Percentiles rank a stretch among this genome's conserved stretches.
phyloP scores from a whole-genome alignment of 2,888 invertebrate genomes.

The Lathronympha strigana region DNA sequence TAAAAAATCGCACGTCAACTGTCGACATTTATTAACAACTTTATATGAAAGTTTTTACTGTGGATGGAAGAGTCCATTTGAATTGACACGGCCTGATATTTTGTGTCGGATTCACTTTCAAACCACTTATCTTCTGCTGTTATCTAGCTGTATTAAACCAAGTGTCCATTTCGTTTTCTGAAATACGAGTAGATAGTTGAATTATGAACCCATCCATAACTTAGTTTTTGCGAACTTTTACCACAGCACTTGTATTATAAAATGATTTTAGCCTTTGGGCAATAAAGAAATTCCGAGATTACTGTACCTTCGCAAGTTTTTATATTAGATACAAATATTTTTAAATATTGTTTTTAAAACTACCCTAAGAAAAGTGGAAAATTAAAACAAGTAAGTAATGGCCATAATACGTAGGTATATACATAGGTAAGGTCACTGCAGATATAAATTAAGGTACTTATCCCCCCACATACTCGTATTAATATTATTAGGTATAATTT shows the following conservation, averaged over 20 bases:
- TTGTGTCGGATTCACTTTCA: conserved; percentile 34
- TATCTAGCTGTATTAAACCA: conserved; percentile 12
- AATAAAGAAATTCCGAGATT: too few species aligned
- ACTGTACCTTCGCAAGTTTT: too few species aligned
- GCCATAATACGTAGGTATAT: too few species aligned
- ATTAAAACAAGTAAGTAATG: too few species aligned
- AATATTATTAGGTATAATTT: too few species aligned
- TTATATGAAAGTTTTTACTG: conserved; percentile 12
- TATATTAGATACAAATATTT: too few species aligned
- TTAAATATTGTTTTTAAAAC: too few species aligned
- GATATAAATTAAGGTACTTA: too few species aligned
- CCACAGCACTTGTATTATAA: neutral
- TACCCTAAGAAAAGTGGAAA: too few species aligned
- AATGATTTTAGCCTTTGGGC: too few species aligned
- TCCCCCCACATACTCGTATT: too few species aligned
- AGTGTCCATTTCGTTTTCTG: conserved; percentile 7
- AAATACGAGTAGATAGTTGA: neutral
- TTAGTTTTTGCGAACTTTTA: neutral
- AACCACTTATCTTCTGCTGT: conserved; percentile 33
- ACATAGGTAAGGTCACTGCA: too few species aligned
- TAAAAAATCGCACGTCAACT: conserved; percentile 28
- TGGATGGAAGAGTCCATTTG: conserved; percentile 18
- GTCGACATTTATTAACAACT: conserved; percentile 26
- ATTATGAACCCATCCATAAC: neutral
- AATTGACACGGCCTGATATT: conserved; percentile 20